Base-by-base conservation (phyloP, 2,888 invertebrate species). In the Nomada hirtipes region DNA sequence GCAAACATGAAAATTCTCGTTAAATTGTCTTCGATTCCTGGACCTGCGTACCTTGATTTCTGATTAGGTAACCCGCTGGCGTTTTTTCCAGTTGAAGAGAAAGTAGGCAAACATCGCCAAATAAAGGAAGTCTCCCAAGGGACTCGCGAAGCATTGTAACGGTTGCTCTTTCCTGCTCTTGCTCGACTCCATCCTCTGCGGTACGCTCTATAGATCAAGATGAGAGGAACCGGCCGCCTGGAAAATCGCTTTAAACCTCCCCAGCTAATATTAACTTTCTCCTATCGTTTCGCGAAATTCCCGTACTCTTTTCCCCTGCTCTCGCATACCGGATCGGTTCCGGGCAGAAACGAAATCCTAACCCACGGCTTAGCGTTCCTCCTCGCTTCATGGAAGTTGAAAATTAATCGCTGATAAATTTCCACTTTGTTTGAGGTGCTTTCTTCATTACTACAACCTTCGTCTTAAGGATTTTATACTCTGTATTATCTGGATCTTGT, bases 181-280 rank as follows among this genome's bases (percentile, higher is more conserved):
- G 55, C 67, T 70, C 63, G 67, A 53, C 69, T 84, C 71, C 55
- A 68, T 76, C 79, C 44, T 55, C 61, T 57, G 42, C 36, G 68
- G 71, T 67, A 55, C 44, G 72, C 78, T 82, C 78, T 74, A 79
- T 88, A 84, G 85, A 86, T 79, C 68, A 80, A 89, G 89, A 89
- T 84, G 87, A 90, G 89, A 88, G 86, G 87, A 86, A 61, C 82
- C 86, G 85, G 80, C 84, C 86, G 85, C 81, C 89, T 83, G 91
- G 90, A 91, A 91, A 91, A 91, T 91, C 90, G 91, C 90, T 91
- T 91, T 89, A 92, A 91, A 90, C 91, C 87, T 86, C 89, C 88
- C 81, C 86, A 84, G 89, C 92, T 91, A 91, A 91, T 91, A 91
- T 92, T 91, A 91, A 91, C 91, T 91, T 88, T 88, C 88, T 85